Conservation (phyloP, 2,888 invertebrate genomes). For the Sinhomidia bicolor region DNA sequence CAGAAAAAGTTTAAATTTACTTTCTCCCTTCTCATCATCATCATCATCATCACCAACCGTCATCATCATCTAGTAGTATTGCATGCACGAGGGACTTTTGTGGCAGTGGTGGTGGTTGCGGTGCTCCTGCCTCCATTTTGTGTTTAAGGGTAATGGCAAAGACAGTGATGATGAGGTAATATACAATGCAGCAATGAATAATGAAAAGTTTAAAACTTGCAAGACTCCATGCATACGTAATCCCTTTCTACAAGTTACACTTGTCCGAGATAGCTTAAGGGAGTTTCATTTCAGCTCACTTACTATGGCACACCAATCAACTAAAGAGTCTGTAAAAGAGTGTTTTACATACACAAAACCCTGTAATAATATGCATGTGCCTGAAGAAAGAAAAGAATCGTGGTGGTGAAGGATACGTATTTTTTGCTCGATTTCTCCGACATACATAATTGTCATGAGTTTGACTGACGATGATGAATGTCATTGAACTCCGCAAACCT, state of each 20-base stretch:
- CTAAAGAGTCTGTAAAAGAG: no score
- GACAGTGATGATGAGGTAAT: no score
- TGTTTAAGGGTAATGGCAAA: not conserved
- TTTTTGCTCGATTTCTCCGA: no score
- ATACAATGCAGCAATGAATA: not conserved
- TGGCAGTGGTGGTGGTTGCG: not conserved
- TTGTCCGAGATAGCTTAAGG: not conserved
- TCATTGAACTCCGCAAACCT: constrained; percentile 41
- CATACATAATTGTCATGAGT: not conserved
- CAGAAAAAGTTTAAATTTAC: not conserved
- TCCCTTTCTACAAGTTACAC: not conserved
- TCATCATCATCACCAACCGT: no score
- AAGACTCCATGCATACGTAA: not conserved
- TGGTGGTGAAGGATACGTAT: no score
- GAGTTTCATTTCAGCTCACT: not conserved
- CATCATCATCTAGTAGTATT: no score
- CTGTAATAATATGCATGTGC: no score
- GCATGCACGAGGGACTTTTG: no score
- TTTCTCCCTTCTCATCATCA: no score
- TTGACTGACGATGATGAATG: constrained; percentile 14
- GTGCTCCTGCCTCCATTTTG: not conserved
- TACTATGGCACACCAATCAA: no score
- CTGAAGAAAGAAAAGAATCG: no score
- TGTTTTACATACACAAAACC: no score
- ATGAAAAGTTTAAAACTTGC: not conserved